A percentile compares a stretch with the other conserved stretches of the same genome.
These are phyloP conservation scores for Brevipalpus yothersi DNA, from an alignment of 1,140 invertebrate species.

Conservation along the genomic window DNA sequence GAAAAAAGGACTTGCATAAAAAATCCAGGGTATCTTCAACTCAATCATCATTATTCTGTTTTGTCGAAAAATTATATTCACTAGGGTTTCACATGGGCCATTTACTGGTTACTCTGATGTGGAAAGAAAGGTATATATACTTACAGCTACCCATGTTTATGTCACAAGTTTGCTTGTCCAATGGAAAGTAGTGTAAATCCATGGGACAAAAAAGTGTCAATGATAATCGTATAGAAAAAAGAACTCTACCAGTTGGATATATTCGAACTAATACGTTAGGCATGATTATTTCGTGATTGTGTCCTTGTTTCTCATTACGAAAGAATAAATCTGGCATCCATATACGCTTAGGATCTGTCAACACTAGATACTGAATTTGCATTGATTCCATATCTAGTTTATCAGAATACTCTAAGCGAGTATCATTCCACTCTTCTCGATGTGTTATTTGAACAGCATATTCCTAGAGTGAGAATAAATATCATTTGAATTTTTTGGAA, in stretches of 20 bases:
- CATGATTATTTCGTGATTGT: constrained; percentile 23
- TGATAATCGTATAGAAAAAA: constrained; percentile 25
- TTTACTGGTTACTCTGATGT: neutral
- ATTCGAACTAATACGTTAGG: constrained; percentile 21
- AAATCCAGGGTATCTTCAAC: no score
- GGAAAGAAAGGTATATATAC: neutral
- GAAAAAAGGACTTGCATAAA: no score
- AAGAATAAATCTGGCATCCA: constrained; percentile 29
- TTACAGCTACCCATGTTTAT: constrained; percentile 1
- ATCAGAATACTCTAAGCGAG: constrained; percentile 16
- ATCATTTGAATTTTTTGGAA: no score
- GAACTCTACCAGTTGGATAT: constrained; percentile 23
- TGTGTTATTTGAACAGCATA: constrained; percentile 24
- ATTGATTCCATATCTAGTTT: constrained; percentile 11
- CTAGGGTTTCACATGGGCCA: no score
- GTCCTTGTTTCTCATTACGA: constrained; percentile 24
- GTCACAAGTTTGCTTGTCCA: constrained; percentile 20
- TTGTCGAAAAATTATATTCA: no score
- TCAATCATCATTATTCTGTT: no score
- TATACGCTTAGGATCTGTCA: constrained; percentile 20
- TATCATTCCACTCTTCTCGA: constrained; percentile 24
- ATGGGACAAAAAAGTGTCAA: constrained; percentile 24
- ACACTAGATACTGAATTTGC: constrained; percentile 17
- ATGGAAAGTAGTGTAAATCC: constrained; percentile 23
- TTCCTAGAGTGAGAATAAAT: constrained; percentile 9